phyloP scores from a whole-genome alignment of 2,797 vertebrate genomes.

The Paramormyrops hopkinsi region DNA sequence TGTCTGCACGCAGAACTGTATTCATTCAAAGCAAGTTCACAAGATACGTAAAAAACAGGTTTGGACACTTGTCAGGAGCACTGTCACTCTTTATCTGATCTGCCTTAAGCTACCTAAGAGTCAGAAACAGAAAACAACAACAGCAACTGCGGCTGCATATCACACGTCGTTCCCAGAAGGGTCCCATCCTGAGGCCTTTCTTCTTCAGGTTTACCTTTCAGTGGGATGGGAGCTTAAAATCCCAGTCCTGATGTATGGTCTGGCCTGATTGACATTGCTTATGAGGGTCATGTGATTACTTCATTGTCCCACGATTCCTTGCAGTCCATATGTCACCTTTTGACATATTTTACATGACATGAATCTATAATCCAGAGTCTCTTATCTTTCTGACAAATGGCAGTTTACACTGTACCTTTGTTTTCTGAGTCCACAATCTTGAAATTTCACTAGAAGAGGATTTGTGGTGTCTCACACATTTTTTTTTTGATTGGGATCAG shows the following conservation, averaged over 20 bases:
- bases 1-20: background rate
- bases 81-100: conserved; percentile 76
- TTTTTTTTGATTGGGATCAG: background rate
- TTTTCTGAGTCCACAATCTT: background rate
- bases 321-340: background rate
- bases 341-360: background rate
- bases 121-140: conserved; percentile 56
- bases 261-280: background rate
- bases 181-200: conserved; percentile 22
- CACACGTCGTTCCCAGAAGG: conserved; percentile 40
- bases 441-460: background rate
- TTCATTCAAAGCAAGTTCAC: conserved; percentile 46
- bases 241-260: conserved; percentile 45
- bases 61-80: conserved; percentile 66
- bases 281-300: background rate
- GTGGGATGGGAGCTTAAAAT: conserved; percentile 51
- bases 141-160: conserved; percentile 39
- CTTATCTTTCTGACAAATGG: background rate
- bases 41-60: conserved; percentile 57
- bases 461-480: background rate
- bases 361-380: background rate
- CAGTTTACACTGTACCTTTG: background rate
- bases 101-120: conserved; percentile 63
- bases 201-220: background rate
- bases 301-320: background rate